These are phyloP conservation scores for Diorhabda carinulata DNA, from an alignment of 1,140 invertebrate genomes.

Conservation along the genomic window DNA sequence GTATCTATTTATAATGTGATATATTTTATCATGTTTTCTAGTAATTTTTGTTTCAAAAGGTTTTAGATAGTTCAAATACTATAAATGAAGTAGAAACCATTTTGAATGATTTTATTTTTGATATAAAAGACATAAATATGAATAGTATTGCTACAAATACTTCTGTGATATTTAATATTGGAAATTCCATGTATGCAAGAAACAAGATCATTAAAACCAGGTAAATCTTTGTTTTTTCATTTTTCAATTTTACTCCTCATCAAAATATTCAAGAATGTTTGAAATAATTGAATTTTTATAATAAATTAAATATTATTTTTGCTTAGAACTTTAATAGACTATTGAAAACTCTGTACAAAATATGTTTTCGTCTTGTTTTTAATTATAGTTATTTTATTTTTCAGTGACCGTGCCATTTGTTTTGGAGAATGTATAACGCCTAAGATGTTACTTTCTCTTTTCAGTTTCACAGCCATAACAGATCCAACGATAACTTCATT, in stretches of 20 bases:
- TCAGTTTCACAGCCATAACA: slow-evolving; percentile 11
- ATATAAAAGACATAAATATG: slow-evolving; percentile 23
- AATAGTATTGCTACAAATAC: slow-evolving; percentile 25
- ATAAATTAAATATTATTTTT: not conserved
- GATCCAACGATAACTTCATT: not conserved
- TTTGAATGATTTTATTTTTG: slow-evolving; percentile 26
- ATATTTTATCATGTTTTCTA: not conserved
- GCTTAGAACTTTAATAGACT: not conserved
- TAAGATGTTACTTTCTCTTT: slow-evolving; percentile 4
- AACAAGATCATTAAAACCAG: slow-evolving; percentile 29
- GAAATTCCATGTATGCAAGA: slow-evolving; percentile 23
- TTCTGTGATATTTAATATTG: slow-evolving; percentile 30
- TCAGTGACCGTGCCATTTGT: slow-evolving; percentile 10
- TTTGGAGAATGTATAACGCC: slow-evolving; percentile 10
- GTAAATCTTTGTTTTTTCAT: slow-evolving; percentile 11
- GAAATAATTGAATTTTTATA: not conserved
- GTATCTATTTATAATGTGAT: not conserved
- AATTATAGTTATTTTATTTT: not conserved
- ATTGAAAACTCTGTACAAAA: not conserved
- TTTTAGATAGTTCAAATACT: not conserved
- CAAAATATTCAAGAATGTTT: not conserved
- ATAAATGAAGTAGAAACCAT: slow-evolving; percentile 20
- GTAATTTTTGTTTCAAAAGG: not conserved
- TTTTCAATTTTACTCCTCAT: not conserved
- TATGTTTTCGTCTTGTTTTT: not conserved